These are phyloP conservation scores for Eucera pruinosa DNA, from an alignment of 2,888 invertebrate genomes.

Conservation along the genomic window DNA sequence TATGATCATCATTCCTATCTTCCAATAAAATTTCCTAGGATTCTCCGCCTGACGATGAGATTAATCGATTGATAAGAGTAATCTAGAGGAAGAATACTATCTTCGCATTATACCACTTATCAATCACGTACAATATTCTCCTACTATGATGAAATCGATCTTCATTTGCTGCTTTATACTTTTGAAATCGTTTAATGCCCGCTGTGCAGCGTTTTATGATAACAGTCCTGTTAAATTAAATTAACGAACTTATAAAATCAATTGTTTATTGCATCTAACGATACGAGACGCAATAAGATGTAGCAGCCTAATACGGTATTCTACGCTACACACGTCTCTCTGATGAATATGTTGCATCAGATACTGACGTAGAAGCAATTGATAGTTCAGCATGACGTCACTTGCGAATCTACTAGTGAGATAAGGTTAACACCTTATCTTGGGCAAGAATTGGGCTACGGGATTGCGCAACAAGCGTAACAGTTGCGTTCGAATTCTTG, in stretches of 20 bases:
- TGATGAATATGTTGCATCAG: neutral
- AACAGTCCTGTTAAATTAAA: neutral
- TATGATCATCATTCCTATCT: too few species aligned
- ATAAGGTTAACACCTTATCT: slow-evolving; percentile 5
- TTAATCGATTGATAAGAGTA: slow-evolving; percentile 13
- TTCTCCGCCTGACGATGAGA: neutral
- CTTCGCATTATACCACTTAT: neutral
- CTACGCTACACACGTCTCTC: neutral
- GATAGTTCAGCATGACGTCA: neutral
- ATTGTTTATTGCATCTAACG: neutral
- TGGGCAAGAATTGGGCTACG: neutral
- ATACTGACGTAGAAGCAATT: neutral
- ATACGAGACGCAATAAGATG: too few species aligned
- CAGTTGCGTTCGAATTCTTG: neutral
- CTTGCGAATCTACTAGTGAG: too few species aligned
- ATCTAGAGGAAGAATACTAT: neutral
- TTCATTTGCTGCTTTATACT: neutral
- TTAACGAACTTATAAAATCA: too few species aligned
- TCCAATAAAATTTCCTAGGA: neutral
- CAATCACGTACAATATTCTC: neutral
- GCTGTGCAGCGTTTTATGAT: neutral
- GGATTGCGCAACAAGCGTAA: neutral
- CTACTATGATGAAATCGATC: neutral
- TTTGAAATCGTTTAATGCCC: neutral
- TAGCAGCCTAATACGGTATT: neutral